Conservation (phyloP, 2,797 vertebrate genomes). For the Eutrigla gurnardus region DNA sequence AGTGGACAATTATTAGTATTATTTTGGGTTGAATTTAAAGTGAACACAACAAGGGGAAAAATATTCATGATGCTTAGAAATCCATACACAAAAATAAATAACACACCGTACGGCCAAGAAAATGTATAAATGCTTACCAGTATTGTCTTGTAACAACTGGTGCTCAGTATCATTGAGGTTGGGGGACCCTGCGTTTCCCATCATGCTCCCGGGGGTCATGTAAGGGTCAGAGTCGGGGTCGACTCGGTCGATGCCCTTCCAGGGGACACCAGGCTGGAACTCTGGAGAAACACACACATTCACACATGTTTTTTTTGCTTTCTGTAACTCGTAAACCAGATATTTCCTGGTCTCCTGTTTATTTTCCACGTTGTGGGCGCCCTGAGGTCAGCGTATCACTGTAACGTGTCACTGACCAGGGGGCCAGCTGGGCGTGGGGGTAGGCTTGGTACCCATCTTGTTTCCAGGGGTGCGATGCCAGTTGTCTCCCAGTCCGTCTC, state of each 20-base stretch:
- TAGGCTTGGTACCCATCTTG: conserved; percentile 93
- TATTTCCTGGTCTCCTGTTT: too few species aligned
- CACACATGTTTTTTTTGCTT: neutral
- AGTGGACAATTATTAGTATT: neutral
- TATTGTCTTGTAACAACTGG: conserved; percentile 98
- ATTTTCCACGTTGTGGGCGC: neutral
- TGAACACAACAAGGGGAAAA: neutral
- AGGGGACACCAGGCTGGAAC: conserved; percentile 99
- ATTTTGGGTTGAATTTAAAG: neutral
- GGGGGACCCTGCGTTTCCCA: conserved; percentile 92
- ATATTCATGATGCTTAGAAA: neutral
- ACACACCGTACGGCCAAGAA: neutral
- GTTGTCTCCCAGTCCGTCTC: conserved; percentile 92
- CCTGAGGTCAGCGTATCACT: neutral
- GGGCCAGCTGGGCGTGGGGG: conserved; percentile 95
- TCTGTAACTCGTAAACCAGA: neutral
- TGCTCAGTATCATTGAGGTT: conserved; percentile 98
- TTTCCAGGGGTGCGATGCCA: conserved; percentile 98
- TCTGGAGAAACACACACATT: conserved; percentile 79
- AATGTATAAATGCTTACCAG: conserved; percentile 69
- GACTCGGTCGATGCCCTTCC: conserved; percentile 98
- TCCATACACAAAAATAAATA: neutral
- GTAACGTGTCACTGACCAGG: conserved; percentile 86
- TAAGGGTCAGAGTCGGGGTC: conserved; percentile 99
- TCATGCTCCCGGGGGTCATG: conserved; percentile 98